Evolutionary conservation across 1,140 invertebrate species (phyloP), one percentile per base, ranked within the genome.

Genomic region (Chymomyza costata): DNA sequence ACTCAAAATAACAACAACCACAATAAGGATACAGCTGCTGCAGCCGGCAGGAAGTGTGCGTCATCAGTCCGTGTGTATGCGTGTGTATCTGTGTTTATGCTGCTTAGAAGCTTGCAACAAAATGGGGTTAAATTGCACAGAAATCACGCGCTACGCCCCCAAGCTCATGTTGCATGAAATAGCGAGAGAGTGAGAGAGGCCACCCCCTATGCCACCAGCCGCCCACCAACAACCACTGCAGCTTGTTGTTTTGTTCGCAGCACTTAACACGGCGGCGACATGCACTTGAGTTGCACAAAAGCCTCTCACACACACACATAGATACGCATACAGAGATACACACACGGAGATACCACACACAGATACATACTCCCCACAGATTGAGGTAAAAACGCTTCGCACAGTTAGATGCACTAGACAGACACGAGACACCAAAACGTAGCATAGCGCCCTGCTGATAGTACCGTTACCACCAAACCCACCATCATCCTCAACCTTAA

Each of bases 221-320:
- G 7, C 43, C 14, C 5, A 6, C 37, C 30, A 16, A 61, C 51
- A 47, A 14, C 37, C 35, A 55, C 18, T 15, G 39, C 50, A 44
- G 53, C 43, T 35, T 40, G 39, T 46, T 46, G 61, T 61, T 71
- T 71, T 78, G 66, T 66, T 67, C 78, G 60, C 76, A 74, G 64
- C 74, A 83, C 81, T 83, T 83, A 83, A 83, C 74, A 83, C 81
- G 70, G 37, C 78, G 80, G 68, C 81, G 74, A 83, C 81, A 83
- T 83, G 81, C 81, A 83, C 81, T 83, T 83, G 80, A 83, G 67
- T 62, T 76, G 50, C 64, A 83, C 81, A 83, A 83, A 80, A 46
- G 56, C 31, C 28, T 52, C 58, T 40, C 35, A 46, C 41, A 35
- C 39, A 40, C 46, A 14, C 15, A 28, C 30, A 32, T 13, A 43